phyloP scores from a whole-genome alignment of 2,113 vertebrate genomes.

The Mirounga angustirostris region DNA sequence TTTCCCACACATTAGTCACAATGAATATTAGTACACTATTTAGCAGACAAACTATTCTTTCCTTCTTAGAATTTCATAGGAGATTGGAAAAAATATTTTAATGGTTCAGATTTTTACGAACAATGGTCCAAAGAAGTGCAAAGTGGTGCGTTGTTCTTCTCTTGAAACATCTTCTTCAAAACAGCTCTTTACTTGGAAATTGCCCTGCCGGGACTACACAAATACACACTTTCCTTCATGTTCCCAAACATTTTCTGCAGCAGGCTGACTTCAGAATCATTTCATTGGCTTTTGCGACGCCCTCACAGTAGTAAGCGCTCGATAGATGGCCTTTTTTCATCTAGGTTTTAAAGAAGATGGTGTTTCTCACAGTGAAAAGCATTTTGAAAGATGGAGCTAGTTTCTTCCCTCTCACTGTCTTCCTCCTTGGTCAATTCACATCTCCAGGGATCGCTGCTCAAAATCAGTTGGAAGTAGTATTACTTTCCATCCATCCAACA shows the following conservation, averaged over 20 bases:
- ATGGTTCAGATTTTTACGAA: slow-evolving; percentile 24
- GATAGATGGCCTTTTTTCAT: slow-evolving; percentile 11
- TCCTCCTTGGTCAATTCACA: background rate
- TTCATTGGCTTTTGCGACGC: background rate
- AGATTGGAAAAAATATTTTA: background rate
- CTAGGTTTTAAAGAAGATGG: background rate
- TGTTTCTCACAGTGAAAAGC: background rate
- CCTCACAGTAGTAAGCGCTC: background rate
- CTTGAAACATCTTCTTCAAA: slow-evolving; percentile 57
- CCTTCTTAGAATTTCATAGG: slow-evolving; percentile 16
- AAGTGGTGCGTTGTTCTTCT: background rate
- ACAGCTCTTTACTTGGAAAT: background rate
- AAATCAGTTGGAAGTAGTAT: background rate
- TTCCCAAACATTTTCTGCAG: background rate
- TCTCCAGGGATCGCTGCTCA: slow-evolving; percentile 16
- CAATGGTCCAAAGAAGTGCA: slow-evolving; percentile 25
- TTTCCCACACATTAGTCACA: background rate
- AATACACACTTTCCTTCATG: background rate
- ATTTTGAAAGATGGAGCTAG: background rate
- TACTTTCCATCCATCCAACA: background rate
- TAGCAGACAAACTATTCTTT: background rate
- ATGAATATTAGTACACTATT: slow-evolving; percentile 30
- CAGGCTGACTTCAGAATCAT: slow-evolving; percentile 35
- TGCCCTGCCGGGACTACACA: background rate
- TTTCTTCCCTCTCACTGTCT: background rate